Conservation (phyloP, 2,113 vertebrate species). For the Empidonax alnorum region DNA sequence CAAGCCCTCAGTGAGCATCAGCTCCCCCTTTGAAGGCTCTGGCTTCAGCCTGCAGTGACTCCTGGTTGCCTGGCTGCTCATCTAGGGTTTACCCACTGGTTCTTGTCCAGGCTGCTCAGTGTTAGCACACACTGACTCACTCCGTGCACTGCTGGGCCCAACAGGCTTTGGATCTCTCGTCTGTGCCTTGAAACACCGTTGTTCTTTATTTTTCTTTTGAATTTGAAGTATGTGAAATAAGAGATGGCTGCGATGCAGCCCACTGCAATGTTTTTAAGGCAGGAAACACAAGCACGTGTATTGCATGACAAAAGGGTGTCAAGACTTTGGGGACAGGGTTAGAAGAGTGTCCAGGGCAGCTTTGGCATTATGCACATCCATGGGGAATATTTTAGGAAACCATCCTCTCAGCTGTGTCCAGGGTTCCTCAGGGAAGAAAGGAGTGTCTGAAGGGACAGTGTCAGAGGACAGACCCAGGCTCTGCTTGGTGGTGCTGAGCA, state of each 20-base stretch:
- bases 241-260: neutral
- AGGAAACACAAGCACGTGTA: neutral
- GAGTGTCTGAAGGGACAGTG: neutral
- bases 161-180: neutral
- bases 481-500: neutral
- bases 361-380: neutral
- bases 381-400: neutral
- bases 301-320: neutral
- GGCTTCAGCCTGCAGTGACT: neutral
- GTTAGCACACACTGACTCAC: neutral
- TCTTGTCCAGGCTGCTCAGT: neutral
- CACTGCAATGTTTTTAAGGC: neutral
- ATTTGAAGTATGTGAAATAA: neutral
- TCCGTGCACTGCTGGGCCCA: neutral
- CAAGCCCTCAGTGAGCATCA: neutral
- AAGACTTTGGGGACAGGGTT: neutral
- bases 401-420: neutral
- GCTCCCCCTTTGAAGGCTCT: neutral
- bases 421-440: neutral
- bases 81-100: neutral
- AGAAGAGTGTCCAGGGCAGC: neutral
- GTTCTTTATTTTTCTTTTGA: neutral
- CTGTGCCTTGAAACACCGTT: neutral
- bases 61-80: neutral
- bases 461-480: neutral